Evolutionary conservation across 2,888 invertebrate genomes (phyloP).

Genomic region (Thecocarcelia acutangulata): DNA sequence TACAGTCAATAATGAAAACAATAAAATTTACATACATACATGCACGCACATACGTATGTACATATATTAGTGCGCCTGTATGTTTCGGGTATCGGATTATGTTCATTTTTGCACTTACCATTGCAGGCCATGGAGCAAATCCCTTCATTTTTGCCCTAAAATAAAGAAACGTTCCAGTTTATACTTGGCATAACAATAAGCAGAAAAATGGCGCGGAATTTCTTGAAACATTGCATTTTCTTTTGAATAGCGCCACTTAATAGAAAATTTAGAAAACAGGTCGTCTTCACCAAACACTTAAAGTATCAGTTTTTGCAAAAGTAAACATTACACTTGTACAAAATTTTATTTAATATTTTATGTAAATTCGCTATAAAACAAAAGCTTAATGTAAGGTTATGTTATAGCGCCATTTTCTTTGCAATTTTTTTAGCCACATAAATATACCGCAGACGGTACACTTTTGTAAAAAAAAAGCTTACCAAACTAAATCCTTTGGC

Average conservation of each 20-base stretch:
- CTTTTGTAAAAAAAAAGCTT: constrained; percentile 66
- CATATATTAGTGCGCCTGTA: background rate
- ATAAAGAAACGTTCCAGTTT: constrained; percentile 75
- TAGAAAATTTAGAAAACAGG: background rate
- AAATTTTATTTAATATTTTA: background rate
- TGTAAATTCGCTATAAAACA: constrained; percentile 7
- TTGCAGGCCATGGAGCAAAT: constrained; percentile 97
- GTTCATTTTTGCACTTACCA: constrained; percentile 86
- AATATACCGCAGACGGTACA: constrained; percentile 18
- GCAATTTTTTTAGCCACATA: constrained; percentile 11
- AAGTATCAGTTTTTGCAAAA: too few relatives aligned
- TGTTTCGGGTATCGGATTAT: constrained; percentile 1
- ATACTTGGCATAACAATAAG: constrained; percentile 1
- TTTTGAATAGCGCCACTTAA: background rate
- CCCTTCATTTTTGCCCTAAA: constrained; percentile 99
- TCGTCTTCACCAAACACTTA: background rate
- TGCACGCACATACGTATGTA: too few relatives aligned
- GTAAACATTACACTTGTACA: too few relatives aligned
- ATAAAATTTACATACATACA: background rate
- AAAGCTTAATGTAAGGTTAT: constrained; percentile 66
- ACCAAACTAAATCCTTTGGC: constrained; percentile 80
- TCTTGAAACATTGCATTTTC: constrained; percentile 5
- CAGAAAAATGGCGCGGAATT: constrained; percentile 74
- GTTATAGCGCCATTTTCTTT: constrained; percentile 70
- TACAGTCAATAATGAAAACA: constrained; percentile 60